Evolutionary conservation across 2,797 vertebrate species (phyloP), one percentile per base, ranked within the genome.

Genomic region (Lagodon rhomboides): DNA sequence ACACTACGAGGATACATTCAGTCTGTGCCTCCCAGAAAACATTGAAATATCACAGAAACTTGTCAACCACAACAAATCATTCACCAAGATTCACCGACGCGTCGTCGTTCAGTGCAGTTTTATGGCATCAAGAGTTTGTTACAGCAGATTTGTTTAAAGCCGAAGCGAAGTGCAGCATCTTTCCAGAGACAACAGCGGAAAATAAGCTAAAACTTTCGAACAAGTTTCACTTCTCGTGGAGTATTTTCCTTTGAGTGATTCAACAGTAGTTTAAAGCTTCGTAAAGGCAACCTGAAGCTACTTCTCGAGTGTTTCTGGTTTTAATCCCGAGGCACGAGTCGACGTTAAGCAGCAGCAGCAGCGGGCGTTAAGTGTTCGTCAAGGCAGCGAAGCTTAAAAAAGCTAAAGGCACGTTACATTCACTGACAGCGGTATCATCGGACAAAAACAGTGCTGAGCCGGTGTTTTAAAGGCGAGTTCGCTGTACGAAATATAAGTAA

Each of bases 1-100:
- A 47, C 20, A 27, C 17, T 41, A 74, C 41, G 25, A 13, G 43
- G 49, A 61, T 71, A 85, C 83, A 90, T 87, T 89, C 87, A 81
- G 68, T 59, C n/a, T 60, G 55, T 20, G 58, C 73, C 82, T 72
- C 66, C 46, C 25, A 75, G 41, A 74, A 79, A 66, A 86, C 49
- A 79, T 34, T 41, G 8, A 51, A 62, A 71, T 16, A 65, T 49
- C 61, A 56, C 7, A 20, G 10, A 43, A 1, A 44, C 61, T 11
- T 7, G n/a, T 55, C 51, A 51, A 7, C 23, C 27, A 18, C 51
- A 72, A n/a, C 30, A 53, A 15, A 46, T 44, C 34, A 34, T 1
- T 16, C 49, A 50, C 7, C 13, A 44, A 20, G 13, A 60, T 54
- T n/a, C 13, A 38, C 46, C 22, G 63, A 0, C 18, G 0, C 3